These are phyloP conservation scores for Oryctolagus cuniculus DNA, from an alignment of 2,113 vertebrate genomes.

Conservation along the genomic window mOryCun1.1 NC_091451.1:39677001-39677500, in stretches of 20 bases:
- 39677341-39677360: rapidly evolving
- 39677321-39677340: background rate
- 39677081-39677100: background rate
- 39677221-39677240: no score
- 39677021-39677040: slow-evolving; percentile 34
- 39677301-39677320: background rate
- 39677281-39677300: background rate
- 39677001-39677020: background rate
- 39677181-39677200: rapidly evolving
- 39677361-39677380: background rate
- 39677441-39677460: slow-evolving; percentile 7
- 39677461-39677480: background rate
- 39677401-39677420: background rate
- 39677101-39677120: background rate
- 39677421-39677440: background rate
- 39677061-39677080: rapidly evolving
- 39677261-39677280: background rate
- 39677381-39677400: rapidly evolving
- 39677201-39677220: rapidly evolving
- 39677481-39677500: background rate
- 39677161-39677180: rapidly evolving
- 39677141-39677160: background rate
- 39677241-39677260: background rate
- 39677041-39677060: background rate
- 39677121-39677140: background rate